phyloP scores from a whole-genome alignment of 1,140 invertebrate genomes.

The Mylabris phalerata region DNA sequence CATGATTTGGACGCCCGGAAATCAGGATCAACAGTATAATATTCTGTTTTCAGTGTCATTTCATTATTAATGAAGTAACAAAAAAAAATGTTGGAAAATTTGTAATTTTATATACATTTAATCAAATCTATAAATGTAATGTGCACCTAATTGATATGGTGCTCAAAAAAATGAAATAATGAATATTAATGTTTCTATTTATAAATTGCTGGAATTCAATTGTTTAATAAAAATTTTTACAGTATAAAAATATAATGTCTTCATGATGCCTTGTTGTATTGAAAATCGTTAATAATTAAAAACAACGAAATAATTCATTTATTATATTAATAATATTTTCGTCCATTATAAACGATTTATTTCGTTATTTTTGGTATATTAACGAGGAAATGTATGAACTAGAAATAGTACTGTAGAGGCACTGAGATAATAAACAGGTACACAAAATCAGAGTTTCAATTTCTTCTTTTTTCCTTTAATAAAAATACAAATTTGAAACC shows the following conservation, averaged over 20 bases:
- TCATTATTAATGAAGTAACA: too few relatives aligned
- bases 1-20: too few relatives aligned
- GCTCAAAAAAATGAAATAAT: conserved; percentile 1
- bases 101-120: conserved; percentile 9
- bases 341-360: conserved; percentile 1
- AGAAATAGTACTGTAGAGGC: conserved; percentile 16
- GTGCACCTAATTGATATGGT: conserved; percentile 7
- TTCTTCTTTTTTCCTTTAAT: background rate
- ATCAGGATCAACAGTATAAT: too few relatives aligned
- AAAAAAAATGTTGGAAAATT: too few relatives aligned
- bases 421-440: conserved; percentile 16
- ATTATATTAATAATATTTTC: conserved; percentile 8
- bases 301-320: conserved; percentile 6
- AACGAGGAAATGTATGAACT: conserved; percentile 7
- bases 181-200: too few relatives aligned
- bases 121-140: conserved; percentile 9
- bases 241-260: conserved; percentile 12
- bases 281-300: conserved; percentile 5
- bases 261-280: conserved; percentile 17
- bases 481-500: background rate
- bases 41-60: too few relatives aligned
- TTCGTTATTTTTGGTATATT: conserved; percentile 7
- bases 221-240: conserved; percentile 8
- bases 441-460: conserved; percentile 1
- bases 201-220: too few relatives aligned